phyloP scores from a whole-genome alignment of 2,888 invertebrate species.

The Volucella zonaria region DNA sequence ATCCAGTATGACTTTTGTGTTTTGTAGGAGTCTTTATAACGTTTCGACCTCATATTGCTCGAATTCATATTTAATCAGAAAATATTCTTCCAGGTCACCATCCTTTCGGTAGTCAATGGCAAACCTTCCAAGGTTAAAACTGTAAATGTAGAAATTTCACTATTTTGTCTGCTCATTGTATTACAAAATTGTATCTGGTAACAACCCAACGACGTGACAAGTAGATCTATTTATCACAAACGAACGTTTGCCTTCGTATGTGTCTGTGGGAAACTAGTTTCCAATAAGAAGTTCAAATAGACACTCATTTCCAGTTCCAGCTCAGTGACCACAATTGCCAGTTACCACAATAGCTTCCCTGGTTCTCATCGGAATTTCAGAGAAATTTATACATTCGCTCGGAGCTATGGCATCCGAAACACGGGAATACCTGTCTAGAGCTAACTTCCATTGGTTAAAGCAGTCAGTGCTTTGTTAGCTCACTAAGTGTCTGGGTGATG shows the following conservation, averaged over 20 bases:
- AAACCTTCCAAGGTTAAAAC: too few species aligned
- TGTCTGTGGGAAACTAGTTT: constrained; percentile 57
- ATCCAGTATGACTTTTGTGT: too few species aligned
- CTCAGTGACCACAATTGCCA: constrained; percentile 18
- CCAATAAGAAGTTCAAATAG: constrained; percentile 60
- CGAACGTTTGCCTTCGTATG: background rate
- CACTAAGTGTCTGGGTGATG: constrained; percentile 57
- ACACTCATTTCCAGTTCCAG: constrained; percentile 67
- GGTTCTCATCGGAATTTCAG: constrained; percentile 38
- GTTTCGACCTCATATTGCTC: too few species aligned
- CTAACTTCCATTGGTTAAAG: constrained; percentile 20
- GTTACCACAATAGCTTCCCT: constrained; percentile 41
- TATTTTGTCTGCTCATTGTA: too few species aligned
- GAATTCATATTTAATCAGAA: too few species aligned
- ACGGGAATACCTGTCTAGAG: constrained; percentile 8
- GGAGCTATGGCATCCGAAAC: background rate
- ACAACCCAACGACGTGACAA: constrained; percentile 1
- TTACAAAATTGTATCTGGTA: constrained; percentile 16
- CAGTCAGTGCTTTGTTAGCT: constrained; percentile 69
- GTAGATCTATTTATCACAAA: constrained; percentile 5
- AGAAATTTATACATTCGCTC: constrained; percentile 27
- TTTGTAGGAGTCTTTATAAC: too few species aligned
- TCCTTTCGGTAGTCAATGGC: too few species aligned
- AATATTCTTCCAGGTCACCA: too few species aligned
- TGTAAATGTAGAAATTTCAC: too few species aligned